phyloP scores from a whole-genome alignment of 2,797 vertebrate species.

The Onychomys torridus region DNA sequence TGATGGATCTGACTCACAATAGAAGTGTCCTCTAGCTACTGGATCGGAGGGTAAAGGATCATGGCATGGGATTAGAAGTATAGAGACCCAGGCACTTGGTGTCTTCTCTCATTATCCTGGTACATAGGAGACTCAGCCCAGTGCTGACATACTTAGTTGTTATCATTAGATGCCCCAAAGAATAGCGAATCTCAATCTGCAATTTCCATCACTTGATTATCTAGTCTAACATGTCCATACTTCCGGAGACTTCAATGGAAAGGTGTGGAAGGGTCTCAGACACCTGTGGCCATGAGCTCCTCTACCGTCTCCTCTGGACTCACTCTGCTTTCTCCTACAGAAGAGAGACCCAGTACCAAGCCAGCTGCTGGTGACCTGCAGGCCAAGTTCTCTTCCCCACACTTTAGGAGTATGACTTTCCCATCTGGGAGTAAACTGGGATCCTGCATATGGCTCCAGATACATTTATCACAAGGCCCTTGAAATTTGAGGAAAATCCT shows the following conservation, averaged over 20 bases:
- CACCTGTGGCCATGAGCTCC: neutral
- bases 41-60: neutral
- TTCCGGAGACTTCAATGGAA: neutral
- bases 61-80: fast-evolving
- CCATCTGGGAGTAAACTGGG: constrained; percentile 33
- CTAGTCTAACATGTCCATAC: neutral
- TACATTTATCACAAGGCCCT: constrained; percentile 74
- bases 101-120: neutral
- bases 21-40: neutral
- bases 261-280: neutral
- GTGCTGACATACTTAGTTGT: neutral
- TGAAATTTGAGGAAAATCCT: constrained; percentile 63
- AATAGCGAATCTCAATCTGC: neutral
- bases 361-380: constrained; percentile 5
- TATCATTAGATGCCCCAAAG: neutral
- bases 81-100: fast-evolving
- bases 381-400: constrained; percentile 43
- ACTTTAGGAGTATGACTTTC: constrained; percentile 38
- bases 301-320: neutral
- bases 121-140: neutral
- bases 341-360: neutral
- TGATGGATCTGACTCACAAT: neutral
- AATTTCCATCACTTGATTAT: neutral
- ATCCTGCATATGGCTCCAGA: constrained; percentile 56
- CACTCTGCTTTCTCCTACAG: constrained; percentile 16